A percentile compares a stretch with the other conserved stretches of the same genome.
These are phyloP conservation scores for Fundulus diaphanus DNA, from an alignment of 2,797 vertebrate genomes.

Conservation along the genomic window DNA sequence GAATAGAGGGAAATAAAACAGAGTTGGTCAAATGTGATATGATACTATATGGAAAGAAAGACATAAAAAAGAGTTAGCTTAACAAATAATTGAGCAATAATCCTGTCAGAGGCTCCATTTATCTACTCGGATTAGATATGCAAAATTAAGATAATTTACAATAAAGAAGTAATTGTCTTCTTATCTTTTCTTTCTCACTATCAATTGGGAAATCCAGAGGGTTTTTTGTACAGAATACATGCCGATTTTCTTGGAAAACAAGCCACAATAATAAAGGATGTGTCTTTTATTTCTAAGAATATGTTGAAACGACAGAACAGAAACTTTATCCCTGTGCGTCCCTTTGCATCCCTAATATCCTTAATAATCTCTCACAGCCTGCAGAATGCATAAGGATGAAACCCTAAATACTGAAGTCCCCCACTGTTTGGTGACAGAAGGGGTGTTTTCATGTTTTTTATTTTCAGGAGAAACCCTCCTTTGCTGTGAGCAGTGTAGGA, in stretches of 20 bases:
- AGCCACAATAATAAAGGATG: not conserved
- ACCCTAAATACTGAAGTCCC: not conserved
- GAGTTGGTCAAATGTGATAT: not conserved
- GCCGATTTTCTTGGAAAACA: not conserved
- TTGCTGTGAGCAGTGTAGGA: no score
- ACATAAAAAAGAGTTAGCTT: slow-evolving; percentile 26
- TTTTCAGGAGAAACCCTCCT: no score
- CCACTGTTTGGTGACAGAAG: not conserved
- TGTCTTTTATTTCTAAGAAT: not conserved
- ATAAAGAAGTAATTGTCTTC: not conserved
- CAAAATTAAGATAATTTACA: not conserved
- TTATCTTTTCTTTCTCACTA: not conserved
- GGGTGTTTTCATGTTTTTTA: not conserved
- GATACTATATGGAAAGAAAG: not conserved
- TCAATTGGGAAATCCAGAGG: not conserved
- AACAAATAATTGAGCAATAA: slow-evolving; percentile 24
- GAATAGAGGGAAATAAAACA: slow-evolving; percentile 30
- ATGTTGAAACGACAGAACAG: not conserved
- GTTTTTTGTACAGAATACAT: not conserved
- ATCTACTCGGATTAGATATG: slow-evolving; percentile 1
- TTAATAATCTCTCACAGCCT: not conserved
- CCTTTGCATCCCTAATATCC: not conserved
- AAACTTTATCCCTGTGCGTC: not conserved
- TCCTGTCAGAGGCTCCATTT: slow-evolving; percentile 13
- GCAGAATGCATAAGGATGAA: not conserved